Percentiles rank a stretch among this genome's conserved stretches.
phyloP scores from a whole-genome alignment of 2,113 vertebrate genomes.

The Rhea americana region DNA sequence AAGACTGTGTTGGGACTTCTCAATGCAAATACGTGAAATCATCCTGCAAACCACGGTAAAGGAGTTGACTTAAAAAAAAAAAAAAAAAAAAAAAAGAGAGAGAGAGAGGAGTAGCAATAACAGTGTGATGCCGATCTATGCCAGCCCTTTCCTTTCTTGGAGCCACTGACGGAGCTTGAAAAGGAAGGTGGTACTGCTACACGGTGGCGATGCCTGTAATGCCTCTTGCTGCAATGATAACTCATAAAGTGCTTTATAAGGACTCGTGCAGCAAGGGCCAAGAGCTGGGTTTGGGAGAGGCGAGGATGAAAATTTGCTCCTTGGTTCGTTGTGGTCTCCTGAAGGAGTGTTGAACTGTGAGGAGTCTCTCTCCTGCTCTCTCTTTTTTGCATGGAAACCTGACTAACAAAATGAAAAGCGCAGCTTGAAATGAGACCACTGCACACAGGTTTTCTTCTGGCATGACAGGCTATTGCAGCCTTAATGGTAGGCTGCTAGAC shows the following conservation, averaged over 20 bases:
- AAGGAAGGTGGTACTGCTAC: background rate
- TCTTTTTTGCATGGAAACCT: slow-evolving; percentile 55
- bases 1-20: background rate
- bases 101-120: background rate
- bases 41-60: slow-evolving; percentile 3
- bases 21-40: slow-evolving; percentile 2
- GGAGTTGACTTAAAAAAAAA: slow-evolving; percentile 13
- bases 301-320: slow-evolving; percentile 24
- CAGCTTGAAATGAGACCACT: slow-evolving; percentile 72
- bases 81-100: background rate
- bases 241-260: slow-evolving; percentile 13
- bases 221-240: background rate
- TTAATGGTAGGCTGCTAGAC: slow-evolving; percentile 78
- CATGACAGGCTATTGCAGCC: slow-evolving; percentile 74
- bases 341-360: slow-evolving; percentile 20
- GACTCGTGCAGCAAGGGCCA: background rate
- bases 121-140: background rate
- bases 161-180: background rate
- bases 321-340: slow-evolving; percentile 35
- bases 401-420: slow-evolving; percentile 71
- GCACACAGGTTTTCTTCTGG: slow-evolving; percentile 79
- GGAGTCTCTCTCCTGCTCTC: slow-evolving; percentile 5
- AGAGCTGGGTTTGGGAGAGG: slow-evolving; percentile 25
- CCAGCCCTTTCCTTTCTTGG: background rate
- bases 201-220: background rate